Conservation (phyloP, 37 sponge, comb jelly and placozoan genomes). For the Ianthella basta region DNA sequence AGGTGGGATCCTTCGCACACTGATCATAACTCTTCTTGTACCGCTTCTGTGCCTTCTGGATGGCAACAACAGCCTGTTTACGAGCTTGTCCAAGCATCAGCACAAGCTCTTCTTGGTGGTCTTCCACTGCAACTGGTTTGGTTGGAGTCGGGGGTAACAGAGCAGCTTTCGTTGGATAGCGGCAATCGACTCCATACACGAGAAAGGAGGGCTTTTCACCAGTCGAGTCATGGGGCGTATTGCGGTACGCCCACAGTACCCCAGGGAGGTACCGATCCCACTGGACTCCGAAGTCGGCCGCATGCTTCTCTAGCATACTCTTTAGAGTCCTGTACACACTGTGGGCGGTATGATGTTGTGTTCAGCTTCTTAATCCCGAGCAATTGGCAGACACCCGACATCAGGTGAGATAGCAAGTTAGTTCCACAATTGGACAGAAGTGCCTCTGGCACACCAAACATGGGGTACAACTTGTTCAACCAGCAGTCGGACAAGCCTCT, state of each 20-base stretch:
- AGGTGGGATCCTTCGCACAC: background rate
- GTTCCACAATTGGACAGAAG: slow-evolving; percentile 33
- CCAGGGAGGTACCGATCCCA: slow-evolving; percentile 36
- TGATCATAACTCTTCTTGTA: slow-evolving; percentile 33
- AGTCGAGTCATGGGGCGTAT: slow-evolving; percentile 37
- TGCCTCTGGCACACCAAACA: slow-evolving; percentile 49
- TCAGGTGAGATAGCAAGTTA: slow-evolving; percentile 28
- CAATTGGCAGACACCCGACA: slow-evolving; percentile 26
- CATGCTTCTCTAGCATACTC: slow-evolving; percentile 23
- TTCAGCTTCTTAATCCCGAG: slow-evolving; percentile 32
- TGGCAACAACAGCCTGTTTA: background rate
- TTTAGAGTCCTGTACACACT: slow-evolving; percentile 39
- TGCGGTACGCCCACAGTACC: slow-evolving; percentile 37
- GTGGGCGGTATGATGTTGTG: slow-evolving; percentile 32
- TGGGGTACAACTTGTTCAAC: slow-evolving; percentile 19
- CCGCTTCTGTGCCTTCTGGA: slow-evolving; percentile 17
- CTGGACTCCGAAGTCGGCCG: slow-evolving; percentile 1
- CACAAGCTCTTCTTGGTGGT: slow-evolving; percentile 1
- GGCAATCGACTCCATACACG: slow-evolving; percentile 25
- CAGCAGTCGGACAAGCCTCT: background rate
- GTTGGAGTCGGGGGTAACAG: background rate
- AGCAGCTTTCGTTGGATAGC: slow-evolving; percentile 27
- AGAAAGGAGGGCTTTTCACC: slow-evolving; percentile 45
- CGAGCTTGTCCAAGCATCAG: too few species aligned
- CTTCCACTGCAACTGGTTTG: background rate